Percentiles rank a stretch among this genome's conserved stretches.
Evolutionary conservation across 2,797 vertebrate genomes (phyloP).

Genomic region (Neosilurus hyrtlii): DNA sequence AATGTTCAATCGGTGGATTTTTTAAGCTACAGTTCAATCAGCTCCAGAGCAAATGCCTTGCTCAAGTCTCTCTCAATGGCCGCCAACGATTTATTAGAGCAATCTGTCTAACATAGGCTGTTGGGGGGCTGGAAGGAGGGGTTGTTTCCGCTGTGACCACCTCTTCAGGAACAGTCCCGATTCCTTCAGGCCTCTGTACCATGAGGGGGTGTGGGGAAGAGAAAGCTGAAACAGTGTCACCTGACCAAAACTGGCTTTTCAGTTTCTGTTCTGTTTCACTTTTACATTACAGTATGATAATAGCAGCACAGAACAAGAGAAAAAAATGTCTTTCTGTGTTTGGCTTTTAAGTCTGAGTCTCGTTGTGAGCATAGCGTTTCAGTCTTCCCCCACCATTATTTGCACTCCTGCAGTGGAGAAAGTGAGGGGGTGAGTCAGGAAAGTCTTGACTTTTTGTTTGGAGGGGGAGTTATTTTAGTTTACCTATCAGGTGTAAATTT

Average conservation of each 20-base stretch:
- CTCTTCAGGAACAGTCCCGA: conserved; percentile 98
- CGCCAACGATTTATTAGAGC: conserved; percentile 84
- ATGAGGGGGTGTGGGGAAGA: conserved; percentile 74
- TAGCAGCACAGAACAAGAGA: conserved; percentile 86
- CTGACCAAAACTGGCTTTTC: conserved; percentile 86
- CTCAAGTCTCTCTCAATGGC: conserved; percentile 80
- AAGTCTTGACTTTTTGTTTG: conserved; percentile 91
- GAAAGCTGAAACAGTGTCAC: conserved; percentile 99
- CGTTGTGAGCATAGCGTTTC: conserved; percentile 94
- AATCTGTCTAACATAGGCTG: conserved; percentile 82
- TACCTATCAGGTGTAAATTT: conserved; percentile 99
- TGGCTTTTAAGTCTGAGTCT: conserved; percentile 99
- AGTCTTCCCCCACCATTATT: conserved; percentile 86
- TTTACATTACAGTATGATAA: conserved; percentile 90
- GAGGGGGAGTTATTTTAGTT: conserved; percentile 84
- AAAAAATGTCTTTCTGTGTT: conserved; percentile 83
- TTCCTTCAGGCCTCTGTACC: conserved; percentile 95
- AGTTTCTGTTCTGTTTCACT: conserved; percentile 56
- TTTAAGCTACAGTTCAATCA: conserved; percentile 73
- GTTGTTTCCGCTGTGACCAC: conserved; percentile 85
- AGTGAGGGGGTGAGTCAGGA: conserved; percentile 85
- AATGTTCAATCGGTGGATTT: conserved; percentile 89
- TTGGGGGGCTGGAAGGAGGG: conserved; percentile 64
- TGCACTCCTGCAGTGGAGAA: conserved; percentile 96
- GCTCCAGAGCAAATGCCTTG: conserved; percentile 81